Conservation (phyloP, 2,888 invertebrate species). For the Epistrophella euchroma region DNA sequence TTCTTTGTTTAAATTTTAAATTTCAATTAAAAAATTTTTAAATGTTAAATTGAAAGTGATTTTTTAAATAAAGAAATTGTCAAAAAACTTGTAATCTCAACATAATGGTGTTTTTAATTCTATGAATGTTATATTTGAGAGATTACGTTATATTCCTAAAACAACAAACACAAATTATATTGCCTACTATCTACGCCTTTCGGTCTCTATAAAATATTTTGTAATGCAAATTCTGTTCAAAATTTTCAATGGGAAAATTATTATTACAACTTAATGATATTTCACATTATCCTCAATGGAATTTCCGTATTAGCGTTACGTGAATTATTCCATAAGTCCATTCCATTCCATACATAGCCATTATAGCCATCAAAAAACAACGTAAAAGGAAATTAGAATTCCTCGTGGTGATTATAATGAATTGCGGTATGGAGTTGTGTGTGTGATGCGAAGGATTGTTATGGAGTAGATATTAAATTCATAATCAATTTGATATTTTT, state of each 20-base stretch:
- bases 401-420: constrained; percentile 14
- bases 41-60: no score
- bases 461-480: constrained; percentile 2
- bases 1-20: no score
- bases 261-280: constrained; percentile 40
- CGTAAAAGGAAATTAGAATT: constrained; percentile 22
- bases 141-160: no score
- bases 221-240: constrained; percentile 31
- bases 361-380: background rate
- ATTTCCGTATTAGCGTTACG: constrained; percentile 30
- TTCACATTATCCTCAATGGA: constrained; percentile 31
- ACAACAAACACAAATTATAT: no score
- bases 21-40: no score
- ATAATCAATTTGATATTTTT: constrained; percentile 24
- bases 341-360: constrained; percentile 7
- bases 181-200: no score
- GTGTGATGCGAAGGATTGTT: background rate
- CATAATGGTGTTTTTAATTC: no score
- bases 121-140: no score
- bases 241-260: constrained; percentile 25
- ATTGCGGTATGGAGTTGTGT: background rate
- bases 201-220: constrained; percentile 21
- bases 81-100: no score
- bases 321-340: constrained; percentile 29
- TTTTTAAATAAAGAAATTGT: no score